Evolutionary conservation across 2,113 vertebrate genomes (phyloP).

Genomic region (Piprites chloris): DNA sequence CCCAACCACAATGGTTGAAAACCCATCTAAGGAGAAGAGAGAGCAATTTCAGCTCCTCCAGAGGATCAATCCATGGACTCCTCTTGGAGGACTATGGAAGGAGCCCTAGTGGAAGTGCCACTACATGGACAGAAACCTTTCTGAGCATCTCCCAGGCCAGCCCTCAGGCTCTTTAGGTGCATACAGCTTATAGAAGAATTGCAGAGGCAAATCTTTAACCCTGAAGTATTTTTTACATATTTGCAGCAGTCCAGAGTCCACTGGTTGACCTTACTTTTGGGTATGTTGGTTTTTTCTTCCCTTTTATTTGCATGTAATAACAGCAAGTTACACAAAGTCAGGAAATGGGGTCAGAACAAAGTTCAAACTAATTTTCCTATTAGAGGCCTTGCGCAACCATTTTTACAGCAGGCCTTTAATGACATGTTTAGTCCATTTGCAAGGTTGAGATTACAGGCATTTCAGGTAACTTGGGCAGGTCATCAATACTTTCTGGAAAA

Average conservation of each 20-base stretch:
- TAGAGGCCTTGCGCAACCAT: background rate
- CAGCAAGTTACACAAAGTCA: background rate
- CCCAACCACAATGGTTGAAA: background rate
- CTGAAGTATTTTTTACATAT: background rate
- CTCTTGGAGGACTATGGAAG: background rate
- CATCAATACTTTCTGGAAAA: background rate
- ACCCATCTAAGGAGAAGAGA: background rate
- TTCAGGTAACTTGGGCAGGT: background rate
- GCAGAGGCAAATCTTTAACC: background rate
- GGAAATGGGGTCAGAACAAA: background rate
- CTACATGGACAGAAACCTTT: background rate
- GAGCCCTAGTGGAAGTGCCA: background rate
- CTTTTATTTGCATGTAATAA: background rate
- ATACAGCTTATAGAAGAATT: background rate
- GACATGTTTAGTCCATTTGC: background rate
- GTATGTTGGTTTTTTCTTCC: background rate
- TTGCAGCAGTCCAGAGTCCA: background rate
- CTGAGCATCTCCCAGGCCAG: background rate
- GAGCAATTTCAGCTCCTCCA: background rate
- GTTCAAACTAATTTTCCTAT: background rate
- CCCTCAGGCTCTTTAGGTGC: background rate
- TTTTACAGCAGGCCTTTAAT: background rate
- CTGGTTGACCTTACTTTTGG: background rate
- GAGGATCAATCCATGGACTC: background rate
- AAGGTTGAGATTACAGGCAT: background rate